Evolutionary conservation across 2,113 vertebrate genomes (phyloP), one percentile per base, ranked within the genome.

Genomic region (Ciconia boyciana): DNA sequence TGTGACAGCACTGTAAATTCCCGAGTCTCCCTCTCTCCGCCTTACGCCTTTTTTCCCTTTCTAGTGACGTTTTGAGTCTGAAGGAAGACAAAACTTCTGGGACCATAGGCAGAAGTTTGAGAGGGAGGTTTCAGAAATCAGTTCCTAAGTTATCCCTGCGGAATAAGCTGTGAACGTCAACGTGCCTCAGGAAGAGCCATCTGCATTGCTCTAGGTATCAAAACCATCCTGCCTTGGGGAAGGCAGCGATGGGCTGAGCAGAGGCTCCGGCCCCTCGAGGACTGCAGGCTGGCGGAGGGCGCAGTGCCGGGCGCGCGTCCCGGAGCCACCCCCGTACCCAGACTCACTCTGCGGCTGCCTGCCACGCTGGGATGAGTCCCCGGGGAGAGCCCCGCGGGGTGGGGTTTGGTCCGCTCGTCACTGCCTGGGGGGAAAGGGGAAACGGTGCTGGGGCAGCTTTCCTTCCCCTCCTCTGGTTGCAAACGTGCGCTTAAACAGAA

Each of bases 121-220:
- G 57, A 41, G 43, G 48, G n/a, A 65, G 36, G 31, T 57, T 72
- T 43, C 9, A 31, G 54, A 52, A 11, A 48, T n/a, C 12, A 5
- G 18, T 16, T 44, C 0, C 0, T 36, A 8, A 1, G 13, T 39
- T 43, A 10, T 21, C 15, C 22, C n/a, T 34, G 25, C 1, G 9
- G 22, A 36, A 7, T 13, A 43, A 31, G 32, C 68, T 18, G 0
- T 2, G 39, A 8, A 16, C 7, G 60, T 16, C 51, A 3, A 2
- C 0, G 7, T 54, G 62, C 8, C 32, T 48, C 1, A 0, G 75
- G 41, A n/a, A 14, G 34, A 55, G 43, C 20, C 10, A 0, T 11
- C 2, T 11, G 1, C 2, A 1, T 2, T 4, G 25, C 51, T 70
- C 24, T 0, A 3, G 14, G 31, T 2, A 7, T 24, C n/a, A 9